Conservation (phyloP, 2,888 invertebrate genomes). For the Oscheius sp. region DNA sequence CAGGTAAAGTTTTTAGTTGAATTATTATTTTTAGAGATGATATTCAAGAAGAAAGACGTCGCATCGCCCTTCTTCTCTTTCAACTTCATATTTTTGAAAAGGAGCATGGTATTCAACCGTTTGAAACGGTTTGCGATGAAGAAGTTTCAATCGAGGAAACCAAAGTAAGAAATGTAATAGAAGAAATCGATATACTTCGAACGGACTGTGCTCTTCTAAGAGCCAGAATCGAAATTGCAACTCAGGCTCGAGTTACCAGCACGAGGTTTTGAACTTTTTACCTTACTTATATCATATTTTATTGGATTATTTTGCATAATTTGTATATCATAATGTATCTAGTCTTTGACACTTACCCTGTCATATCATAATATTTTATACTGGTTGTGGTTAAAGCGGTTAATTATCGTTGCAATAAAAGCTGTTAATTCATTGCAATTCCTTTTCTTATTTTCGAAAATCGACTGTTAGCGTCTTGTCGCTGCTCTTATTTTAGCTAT, state of each 20-base stretch:
- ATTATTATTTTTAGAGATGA: no score
- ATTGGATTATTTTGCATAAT: background rate
- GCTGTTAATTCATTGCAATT: background rate
- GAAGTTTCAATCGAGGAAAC: constrained; percentile 45
- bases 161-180: constrained; percentile 41
- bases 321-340: background rate
- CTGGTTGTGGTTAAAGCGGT: constrained; percentile 30
- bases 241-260: constrained; percentile 14
- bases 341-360: constrained; percentile 6
- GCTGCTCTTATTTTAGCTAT: background rate
- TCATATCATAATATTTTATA: constrained; percentile 4
- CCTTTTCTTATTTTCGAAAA: background rate
- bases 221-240: constrained; percentile 51
- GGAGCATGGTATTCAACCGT: constrained; percentile 1
- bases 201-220: constrained; percentile 56
- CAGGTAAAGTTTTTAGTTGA: constrained; percentile 14
- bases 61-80: constrained; percentile 38
- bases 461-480: background rate
- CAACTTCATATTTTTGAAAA: constrained; percentile 14
- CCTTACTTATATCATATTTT: background rate
- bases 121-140: constrained; percentile 18
- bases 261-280: constrained; percentile 19
- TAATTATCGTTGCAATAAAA: no score
- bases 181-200: constrained; percentile 52
- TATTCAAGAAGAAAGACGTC: constrained; percentile 33